phyloP scores from a whole-genome alignment of 2,113 vertebrate genomes.

The Ceyx margarethae region DNA sequence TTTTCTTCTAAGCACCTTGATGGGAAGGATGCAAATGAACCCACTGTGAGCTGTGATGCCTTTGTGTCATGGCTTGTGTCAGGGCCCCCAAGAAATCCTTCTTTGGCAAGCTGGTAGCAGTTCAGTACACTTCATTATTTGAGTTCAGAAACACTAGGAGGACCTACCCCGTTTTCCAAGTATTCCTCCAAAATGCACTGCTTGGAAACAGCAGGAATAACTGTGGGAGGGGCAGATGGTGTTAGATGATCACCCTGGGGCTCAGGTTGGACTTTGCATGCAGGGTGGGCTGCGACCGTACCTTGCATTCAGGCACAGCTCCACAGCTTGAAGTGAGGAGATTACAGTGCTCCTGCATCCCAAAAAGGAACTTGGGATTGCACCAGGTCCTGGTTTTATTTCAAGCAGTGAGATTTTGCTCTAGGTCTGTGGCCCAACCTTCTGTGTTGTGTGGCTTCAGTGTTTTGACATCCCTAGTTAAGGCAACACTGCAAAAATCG shows the following conservation, averaged over 20 bases:
- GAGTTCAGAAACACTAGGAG: background rate
- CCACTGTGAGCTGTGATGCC: background rate
- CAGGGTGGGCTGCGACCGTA: background rate
- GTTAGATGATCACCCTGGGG: background rate
- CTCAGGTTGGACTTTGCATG: background rate
- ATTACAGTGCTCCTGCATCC: background rate
- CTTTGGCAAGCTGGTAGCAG: background rate
- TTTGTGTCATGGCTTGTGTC: background rate
- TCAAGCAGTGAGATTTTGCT: background rate
- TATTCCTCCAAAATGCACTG: background rate
- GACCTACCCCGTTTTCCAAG: background rate
- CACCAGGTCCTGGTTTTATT: background rate
- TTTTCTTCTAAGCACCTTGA: background rate
- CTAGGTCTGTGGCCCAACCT: background rate
- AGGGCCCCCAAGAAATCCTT: background rate
- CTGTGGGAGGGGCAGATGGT: background rate
- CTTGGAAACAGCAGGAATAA: background rate
- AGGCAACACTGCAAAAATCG: background rate
- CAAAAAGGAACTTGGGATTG: background rate
- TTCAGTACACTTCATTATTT: background rate
- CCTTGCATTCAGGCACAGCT: background rate
- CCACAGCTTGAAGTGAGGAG: conserved; percentile 14
- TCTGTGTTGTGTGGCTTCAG: background rate
- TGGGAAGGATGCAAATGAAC: background rate
- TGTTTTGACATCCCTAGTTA: background rate